A percentile compares a stretch with the other conserved stretches of the same genome.
phyloP scores from a whole-genome alignment of 2,113 vertebrate genomes.

The Tringa solitaria region DNA sequence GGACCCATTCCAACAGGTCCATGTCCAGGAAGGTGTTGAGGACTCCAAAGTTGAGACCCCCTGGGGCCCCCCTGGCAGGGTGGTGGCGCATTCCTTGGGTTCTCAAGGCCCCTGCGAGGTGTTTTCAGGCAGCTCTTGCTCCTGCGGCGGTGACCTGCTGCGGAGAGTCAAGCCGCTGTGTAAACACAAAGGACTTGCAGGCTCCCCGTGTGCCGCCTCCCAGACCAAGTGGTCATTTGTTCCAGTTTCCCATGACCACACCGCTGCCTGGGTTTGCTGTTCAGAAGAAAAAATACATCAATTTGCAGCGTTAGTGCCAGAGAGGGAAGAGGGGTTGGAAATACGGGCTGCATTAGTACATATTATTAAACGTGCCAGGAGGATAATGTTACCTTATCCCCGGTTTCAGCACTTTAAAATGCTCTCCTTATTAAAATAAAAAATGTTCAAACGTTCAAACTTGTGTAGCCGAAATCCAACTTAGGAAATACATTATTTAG shows the following conservation, averaged over 20 bases:
- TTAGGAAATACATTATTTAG: slow-evolving; percentile 46
- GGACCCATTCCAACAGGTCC: too few species aligned
- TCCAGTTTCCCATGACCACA: slow-evolving; percentile 47
- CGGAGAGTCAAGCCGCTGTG: slow-evolving; percentile 47
- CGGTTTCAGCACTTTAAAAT: neutral
- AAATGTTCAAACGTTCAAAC: slow-evolving; percentile 22
- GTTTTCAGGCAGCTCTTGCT: slow-evolving; percentile 64
- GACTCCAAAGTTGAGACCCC: neutral
- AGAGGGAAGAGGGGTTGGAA: neutral
- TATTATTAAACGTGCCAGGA: slow-evolving; percentile 27
- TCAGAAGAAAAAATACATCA: slow-evolving; percentile 25
- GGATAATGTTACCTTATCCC: slow-evolving; percentile 16
- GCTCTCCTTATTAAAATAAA: slow-evolving; percentile 19
- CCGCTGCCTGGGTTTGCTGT: slow-evolving; percentile 21
- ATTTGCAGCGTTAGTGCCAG: neutral
- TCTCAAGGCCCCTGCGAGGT: slow-evolving; percentile 36
- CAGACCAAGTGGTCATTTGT: slow-evolving; percentile 59
- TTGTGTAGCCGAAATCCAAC: neutral
- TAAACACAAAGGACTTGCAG: slow-evolving; percentile 48
- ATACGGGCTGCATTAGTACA: neutral
- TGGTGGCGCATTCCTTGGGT: slow-evolving; percentile 52
- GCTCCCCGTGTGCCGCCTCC: slow-evolving; percentile 19
- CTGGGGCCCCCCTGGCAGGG: slow-evolving; percentile 36
- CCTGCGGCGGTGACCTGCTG: slow-evolving; percentile 58
- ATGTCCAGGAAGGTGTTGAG: too few species aligned